phyloP scores from a whole-genome alignment of 2,888 invertebrate genomes.

The Latrodectus hesperus region DNA sequence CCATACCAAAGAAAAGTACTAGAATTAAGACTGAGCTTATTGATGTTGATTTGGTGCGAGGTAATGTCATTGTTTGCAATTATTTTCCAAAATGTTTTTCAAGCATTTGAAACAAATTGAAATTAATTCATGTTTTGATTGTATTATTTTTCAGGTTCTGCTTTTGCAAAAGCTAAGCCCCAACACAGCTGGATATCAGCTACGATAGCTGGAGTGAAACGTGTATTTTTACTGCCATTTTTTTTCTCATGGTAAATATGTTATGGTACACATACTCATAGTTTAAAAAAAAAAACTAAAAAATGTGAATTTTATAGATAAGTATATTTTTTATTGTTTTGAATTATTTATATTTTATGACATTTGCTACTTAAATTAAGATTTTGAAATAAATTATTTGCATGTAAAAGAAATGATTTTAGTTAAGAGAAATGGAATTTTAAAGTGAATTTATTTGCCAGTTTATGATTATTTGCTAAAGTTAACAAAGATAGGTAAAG shows the following conservation, averaged over 20 bases:
- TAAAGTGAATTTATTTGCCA: too few species aligned
- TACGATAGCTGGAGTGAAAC: slow-evolving; percentile 85
- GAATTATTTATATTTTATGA: not conserved
- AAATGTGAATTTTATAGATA: not conserved
- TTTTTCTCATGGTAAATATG: slow-evolving; percentile 85
- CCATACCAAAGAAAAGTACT: slow-evolving; percentile 85
- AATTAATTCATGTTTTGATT: not conserved
- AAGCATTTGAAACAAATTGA: not conserved
- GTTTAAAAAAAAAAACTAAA: not conserved
- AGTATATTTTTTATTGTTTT: not conserved
- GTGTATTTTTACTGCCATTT: slow-evolving; percentile 88
- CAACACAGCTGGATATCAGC: slow-evolving; percentile 92
- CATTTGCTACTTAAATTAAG: not conserved
- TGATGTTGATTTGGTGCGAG: slow-evolving; percentile 96
- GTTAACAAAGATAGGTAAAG: too few species aligned
- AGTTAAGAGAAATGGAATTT: too few species aligned
- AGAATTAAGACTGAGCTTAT: slow-evolving; percentile 93
- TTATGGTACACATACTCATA: not conserved
- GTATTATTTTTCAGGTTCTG: slow-evolving; percentile 82
- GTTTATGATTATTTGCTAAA: too few species aligned
- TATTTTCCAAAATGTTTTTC: not conserved
- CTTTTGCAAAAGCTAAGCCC: slow-evolving; percentile 96
- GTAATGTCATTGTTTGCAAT: slow-evolving; percentile 73
- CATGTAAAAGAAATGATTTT: not conserved
- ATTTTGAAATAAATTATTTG: not conserved